Percentiles rank a stretch among this genome's conserved stretches.
Conservation (phyloP, 2,113 vertebrate genomes). For the Paracyprichromis sp. region DNA sequence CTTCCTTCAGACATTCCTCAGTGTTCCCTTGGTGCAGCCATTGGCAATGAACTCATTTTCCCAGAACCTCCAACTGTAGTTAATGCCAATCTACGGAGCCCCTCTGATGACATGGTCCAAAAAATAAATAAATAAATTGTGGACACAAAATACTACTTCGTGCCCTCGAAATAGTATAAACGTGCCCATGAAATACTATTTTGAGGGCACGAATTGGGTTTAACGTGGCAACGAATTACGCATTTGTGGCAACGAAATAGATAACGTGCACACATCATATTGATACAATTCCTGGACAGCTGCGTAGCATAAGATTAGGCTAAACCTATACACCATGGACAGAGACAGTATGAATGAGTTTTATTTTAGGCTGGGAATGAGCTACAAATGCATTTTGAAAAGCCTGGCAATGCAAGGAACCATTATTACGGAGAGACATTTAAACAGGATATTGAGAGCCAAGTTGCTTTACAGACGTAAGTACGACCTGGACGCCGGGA, state of each 20-base stretch:
- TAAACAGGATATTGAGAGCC: too few relatives aligned
- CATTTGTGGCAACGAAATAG: not conserved
- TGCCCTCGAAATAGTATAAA: not conserved
- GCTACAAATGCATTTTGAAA: too few relatives aligned
- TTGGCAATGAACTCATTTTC: constrained; percentile 57
- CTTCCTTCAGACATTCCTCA: constrained; percentile 66
- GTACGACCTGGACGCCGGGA: too few relatives aligned
- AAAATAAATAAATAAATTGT: not conserved
- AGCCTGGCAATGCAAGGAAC: too few relatives aligned
- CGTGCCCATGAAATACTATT: rapidly evolving
- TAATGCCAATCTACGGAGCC: not conserved
- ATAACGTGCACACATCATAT: not conserved
- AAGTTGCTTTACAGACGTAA: too few relatives aligned
- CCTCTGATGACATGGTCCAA: not conserved
- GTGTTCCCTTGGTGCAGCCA: constrained; percentile 48
- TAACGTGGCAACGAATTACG: rapidly evolving
- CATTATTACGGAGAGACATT: too few relatives aligned
- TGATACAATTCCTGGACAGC: too few relatives aligned
- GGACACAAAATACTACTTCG: not conserved
- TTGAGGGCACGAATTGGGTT: not conserved
- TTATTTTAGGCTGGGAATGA: too few relatives aligned
- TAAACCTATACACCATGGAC: not conserved
- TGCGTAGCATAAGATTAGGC: not conserved
- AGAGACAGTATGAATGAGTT: rapidly evolving
- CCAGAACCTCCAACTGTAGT: constrained; percentile 51